A percentile compares a stretch with the other conserved stretches of the same genome.
Conservation (phyloP, 2,888 invertebrate species). For the Heliconius charithonia region DNA sequence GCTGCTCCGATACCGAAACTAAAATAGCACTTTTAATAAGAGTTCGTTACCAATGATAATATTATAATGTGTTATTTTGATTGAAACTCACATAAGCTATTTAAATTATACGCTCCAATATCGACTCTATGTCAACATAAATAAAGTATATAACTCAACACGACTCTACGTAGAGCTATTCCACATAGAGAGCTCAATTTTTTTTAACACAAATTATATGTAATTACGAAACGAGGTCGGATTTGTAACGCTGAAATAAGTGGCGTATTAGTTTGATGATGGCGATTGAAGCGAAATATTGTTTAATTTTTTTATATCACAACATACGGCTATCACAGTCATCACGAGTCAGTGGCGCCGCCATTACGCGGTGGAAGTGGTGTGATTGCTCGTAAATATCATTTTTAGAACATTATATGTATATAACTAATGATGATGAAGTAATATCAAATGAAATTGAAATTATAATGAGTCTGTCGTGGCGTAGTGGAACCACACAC, state of each 20-base stretch:
- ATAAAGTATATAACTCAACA: neutral
- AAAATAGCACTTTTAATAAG: conserved; percentile 22
- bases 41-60: conserved; percentile 26
- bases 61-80: conserved; percentile 26
- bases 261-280: conserved; percentile 28
- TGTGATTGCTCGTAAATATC: neutral
- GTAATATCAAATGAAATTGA: neutral
- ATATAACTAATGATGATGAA: neutral
- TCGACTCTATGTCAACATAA: neutral
- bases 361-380: too few relatives aligned
- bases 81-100: conserved; percentile 20
- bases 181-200: conserved; percentile 22
- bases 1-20: neutral
- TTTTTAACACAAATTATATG: conserved; percentile 37
- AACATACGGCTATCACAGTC: conserved; percentile 9
- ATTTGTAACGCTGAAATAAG: conserved; percentile 30
- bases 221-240: conserved; percentile 37
- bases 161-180: neutral
- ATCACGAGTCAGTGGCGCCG: neutral
- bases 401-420: neutral
- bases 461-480: too few relatives aligned
- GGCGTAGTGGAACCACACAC: too few relatives aligned
- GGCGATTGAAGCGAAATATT: conserved; percentile 29
- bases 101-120: neutral
- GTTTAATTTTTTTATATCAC: conserved; percentile 16